Conservation (phyloP, 1,140 invertebrate genomes). For the Tachypleus tridentatus region DNA sequence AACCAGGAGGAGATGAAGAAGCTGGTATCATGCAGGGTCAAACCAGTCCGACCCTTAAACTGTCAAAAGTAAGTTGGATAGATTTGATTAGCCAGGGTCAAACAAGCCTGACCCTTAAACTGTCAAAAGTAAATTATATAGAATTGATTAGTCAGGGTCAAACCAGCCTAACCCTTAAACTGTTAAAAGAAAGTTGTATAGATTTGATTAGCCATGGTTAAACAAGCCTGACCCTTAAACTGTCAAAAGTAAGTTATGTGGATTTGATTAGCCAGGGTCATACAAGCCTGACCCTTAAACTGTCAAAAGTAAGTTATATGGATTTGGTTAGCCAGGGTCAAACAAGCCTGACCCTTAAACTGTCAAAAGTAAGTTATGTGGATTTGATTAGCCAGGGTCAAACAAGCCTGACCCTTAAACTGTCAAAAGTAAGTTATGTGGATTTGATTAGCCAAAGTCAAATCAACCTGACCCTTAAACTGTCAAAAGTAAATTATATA, state of each 20-base stretch:
- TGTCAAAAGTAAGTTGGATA: constrained; percentile 29
- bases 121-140: not conserved
- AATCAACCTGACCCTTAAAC: too few species aligned
- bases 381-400: too few species aligned
- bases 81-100: too few species aligned
- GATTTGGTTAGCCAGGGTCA: too few species aligned
- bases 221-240: not conserved
- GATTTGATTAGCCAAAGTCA: too few species aligned
- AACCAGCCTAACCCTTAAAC: not conserved
- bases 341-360: too few species aligned
- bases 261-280: not conserved
- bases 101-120: constrained; percentile 3
- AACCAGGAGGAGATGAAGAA: constrained; percentile 51
- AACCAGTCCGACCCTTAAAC: constrained; percentile 48
- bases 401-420: too few species aligned
- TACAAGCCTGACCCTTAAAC: too few species aligned
- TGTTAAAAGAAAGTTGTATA: not conserved
- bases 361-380: too few species aligned
- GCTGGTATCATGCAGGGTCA: constrained; percentile 69
- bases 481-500: too few species aligned
- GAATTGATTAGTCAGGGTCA: not conserved
- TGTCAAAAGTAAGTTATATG: too few species aligned
- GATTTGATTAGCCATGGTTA: not conserved
- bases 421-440: too few species aligned
- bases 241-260: not conserved